phyloP scores from a whole-genome alignment of 2,113 vertebrate species.

The Casuarius casuarius region DNA sequence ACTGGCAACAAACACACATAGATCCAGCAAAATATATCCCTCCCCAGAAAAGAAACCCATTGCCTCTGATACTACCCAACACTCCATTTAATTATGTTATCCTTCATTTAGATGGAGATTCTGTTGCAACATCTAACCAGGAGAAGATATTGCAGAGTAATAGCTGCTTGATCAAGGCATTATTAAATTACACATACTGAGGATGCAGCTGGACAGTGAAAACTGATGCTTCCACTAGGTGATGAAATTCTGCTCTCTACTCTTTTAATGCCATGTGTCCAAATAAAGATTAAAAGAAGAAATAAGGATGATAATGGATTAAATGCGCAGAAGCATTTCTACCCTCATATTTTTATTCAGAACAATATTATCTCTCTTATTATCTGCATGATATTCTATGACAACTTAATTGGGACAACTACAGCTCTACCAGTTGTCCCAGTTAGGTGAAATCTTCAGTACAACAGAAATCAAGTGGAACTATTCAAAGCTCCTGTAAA shows the following conservation, averaged over 20 bases:
- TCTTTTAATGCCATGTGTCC: neutral
- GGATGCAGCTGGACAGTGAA: slow-evolving; percentile 10
- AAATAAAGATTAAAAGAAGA: slow-evolving; percentile 27
- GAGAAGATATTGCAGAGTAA: slow-evolving; percentile 38
- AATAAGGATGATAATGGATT: neutral
- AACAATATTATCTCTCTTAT: neutral
- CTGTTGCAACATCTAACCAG: slow-evolving; percentile 30
- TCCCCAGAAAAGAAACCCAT: slow-evolving; percentile 6
- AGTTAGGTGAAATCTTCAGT: neutral
- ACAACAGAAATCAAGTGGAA: neutral
- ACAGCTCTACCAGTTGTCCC: neutral
- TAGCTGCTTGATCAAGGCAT: slow-evolving; percentile 33
- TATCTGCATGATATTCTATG: neutral
- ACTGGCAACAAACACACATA: neutral
- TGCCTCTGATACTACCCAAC: neutral
- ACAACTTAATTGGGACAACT: neutral
- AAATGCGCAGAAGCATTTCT: neutral
- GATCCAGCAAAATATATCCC: neutral
- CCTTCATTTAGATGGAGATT: slow-evolving; percentile 39
- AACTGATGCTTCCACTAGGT: slow-evolving; percentile 29
- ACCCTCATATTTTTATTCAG: slow-evolving; percentile 11
- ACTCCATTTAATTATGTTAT: slow-evolving; percentile 36
- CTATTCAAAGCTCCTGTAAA: slow-evolving; percentile 15
- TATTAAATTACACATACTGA: slow-evolving; percentile 26
- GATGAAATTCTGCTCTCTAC: slow-evolving; percentile 25